These are phyloP conservation scores for Macrotus californicus DNA, from an alignment of 2,113 vertebrate species.

Conservation along the genomic window DNA sequence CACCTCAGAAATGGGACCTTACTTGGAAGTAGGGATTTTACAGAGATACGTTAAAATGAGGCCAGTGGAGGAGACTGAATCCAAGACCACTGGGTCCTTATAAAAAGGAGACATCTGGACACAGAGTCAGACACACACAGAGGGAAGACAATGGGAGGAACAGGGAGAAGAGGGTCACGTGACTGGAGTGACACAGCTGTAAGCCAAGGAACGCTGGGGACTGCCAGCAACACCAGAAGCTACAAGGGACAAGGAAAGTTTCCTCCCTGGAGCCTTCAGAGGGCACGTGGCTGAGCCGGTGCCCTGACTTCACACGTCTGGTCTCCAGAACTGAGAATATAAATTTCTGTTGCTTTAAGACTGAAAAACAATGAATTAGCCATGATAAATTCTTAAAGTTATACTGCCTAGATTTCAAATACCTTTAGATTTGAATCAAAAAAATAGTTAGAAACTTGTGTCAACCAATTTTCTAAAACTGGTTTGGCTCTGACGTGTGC, in stretches of 20 bases:
- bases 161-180: not conserved
- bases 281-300: accelerated
- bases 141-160: not conserved
- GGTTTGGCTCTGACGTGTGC: not conserved
- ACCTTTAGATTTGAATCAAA: not conserved
- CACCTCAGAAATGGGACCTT: not conserved
- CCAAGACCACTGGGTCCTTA: not conserved
- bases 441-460: not conserved
- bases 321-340: not conserved
- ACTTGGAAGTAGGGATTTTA: not conserved
- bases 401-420: not conserved
- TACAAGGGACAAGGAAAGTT: not conserved
- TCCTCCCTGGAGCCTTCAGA: not conserved
- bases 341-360: not conserved
- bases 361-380: not conserved
- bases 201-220: not conserved
- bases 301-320: not conserved
- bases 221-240: not conserved
- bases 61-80: not conserved
- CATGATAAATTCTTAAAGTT: not conserved
- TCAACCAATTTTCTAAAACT: not conserved
- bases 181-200: not conserved
- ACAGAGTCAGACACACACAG: not conserved
- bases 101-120: not conserved
- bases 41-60: not conserved